phyloP scores from a whole-genome alignment of 2,888 invertebrate species.

The Tenthredo notha region DNA sequence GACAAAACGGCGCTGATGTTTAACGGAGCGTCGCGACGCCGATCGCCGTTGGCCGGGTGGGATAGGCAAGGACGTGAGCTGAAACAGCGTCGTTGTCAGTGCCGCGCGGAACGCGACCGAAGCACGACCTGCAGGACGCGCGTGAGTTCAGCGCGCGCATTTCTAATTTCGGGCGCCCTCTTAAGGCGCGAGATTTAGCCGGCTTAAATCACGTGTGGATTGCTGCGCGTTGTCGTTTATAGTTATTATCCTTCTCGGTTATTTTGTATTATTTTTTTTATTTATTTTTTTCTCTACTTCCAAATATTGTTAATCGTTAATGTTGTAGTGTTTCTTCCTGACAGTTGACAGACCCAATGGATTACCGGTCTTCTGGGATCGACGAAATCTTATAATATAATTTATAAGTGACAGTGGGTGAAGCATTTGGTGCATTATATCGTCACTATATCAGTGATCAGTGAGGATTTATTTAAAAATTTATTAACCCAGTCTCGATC shows the following conservation, averaged over 20 bases:
- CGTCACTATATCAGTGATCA: neutral
- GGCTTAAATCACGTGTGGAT: constrained; percentile 37
- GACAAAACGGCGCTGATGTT: constrained; percentile 39
- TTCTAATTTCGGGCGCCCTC: neutral
- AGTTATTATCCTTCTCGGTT: neutral
- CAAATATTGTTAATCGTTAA: neutral
- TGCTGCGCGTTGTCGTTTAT: neutral
- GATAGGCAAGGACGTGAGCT: constrained; percentile 46
- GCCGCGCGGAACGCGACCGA: constrained; percentile 70
- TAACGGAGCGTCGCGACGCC: constrained; percentile 37
- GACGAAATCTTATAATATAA: neutral
- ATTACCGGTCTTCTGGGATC: constrained; percentile 38
- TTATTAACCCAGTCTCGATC: neutral
- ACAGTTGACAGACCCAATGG: constrained; percentile 39
- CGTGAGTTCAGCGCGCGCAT: constrained; percentile 26
- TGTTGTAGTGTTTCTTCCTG: neutral
- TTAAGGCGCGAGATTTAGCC: constrained; percentile 1
- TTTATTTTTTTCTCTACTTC: neutral
- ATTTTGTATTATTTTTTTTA: neutral
- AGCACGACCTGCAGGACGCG: constrained; percentile 54
- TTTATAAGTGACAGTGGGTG: neutral
- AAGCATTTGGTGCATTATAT: neutral
- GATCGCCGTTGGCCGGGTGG: constrained; percentile 40
- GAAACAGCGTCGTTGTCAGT: constrained; percentile 65
- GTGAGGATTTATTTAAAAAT: neutral